These are phyloP conservation scores for Gnathonemus echidnorhynchus DNA, from an alignment of 2,113 vertebrate species.

Conservation along the genomic window DNA sequence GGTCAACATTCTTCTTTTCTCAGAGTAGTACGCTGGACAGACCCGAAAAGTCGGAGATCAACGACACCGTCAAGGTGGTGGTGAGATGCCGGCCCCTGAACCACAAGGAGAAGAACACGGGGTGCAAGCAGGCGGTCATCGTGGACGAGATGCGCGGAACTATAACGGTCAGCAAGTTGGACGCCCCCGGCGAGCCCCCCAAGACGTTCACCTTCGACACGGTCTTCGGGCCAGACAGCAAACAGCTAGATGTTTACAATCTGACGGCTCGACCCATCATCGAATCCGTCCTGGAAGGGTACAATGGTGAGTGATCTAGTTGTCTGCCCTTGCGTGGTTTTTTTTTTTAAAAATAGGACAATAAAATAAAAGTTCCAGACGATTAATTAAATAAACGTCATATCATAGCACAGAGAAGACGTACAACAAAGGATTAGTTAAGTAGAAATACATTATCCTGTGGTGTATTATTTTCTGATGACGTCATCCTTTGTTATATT, in stretches of 20 bases:
- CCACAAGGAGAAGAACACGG: constrained; percentile 80
- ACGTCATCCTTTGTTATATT: neutral
- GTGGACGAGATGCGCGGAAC: constrained; percentile 94
- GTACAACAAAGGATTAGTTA: neutral
- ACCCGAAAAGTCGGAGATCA: constrained; percentile 73
- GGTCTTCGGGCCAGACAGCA: constrained; percentile 91
- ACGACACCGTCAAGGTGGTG: constrained; percentile 93
- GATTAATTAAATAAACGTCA: neutral
- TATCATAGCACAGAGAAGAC: neutral
- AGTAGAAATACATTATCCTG: neutral
- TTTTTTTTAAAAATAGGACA: neutral
- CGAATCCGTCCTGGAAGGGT: constrained; percentile 92
- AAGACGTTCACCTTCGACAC: constrained; percentile 98
- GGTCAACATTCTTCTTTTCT: neutral
- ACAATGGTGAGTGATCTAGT: constrained; percentile 77
- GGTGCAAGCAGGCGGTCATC: constrained; percentile 73
- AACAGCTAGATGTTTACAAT: constrained; percentile 97
- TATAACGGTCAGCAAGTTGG: constrained; percentile 86
- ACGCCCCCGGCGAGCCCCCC: constrained; percentile 82
- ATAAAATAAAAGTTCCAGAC: neutral
- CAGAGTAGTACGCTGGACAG: constrained; percentile 81
- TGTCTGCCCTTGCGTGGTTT: neutral
- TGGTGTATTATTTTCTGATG: neutral
- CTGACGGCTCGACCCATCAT: constrained; percentile 95
- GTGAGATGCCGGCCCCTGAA: constrained; percentile 92